Base-by-base conservation (phyloP, 2,113 vertebrate genomes). In the Ictidomys tridecemlineatus region DNA sequence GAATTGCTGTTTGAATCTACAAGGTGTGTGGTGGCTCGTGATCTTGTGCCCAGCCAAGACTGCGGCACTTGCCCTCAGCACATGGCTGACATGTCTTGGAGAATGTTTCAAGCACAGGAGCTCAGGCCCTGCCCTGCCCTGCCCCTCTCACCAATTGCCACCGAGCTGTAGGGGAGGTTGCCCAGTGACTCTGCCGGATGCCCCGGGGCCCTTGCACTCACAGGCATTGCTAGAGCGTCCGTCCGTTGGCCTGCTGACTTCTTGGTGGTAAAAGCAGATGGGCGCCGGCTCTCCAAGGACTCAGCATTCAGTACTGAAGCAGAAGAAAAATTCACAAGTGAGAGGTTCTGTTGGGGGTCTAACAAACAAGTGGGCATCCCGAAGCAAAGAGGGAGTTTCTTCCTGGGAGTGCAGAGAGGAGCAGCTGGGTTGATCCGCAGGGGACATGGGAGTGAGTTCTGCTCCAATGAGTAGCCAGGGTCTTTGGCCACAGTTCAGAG, bases 191-290 rank as follows among this genome's bases (percentile, higher is more conserved):
- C 17, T 14, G 28, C 76, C 0, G 5, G 72, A 5, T 30, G 24
- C 7, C 72, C 32, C 20, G 18, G 48, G 85, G 37, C 37, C 72
- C 63, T 34, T 63, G 70, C 56, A 8, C 37, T 20, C 1, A 7
- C 17, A 2, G 37, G 16, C 18, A 28, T 7, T 7, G 20, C 7
- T 65, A 26, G 32, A 8, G 16, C 58, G 1, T 12, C 2, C 58
- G 1, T 12, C 2, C 8, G 26, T 30, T 18, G 72, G 13, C 2
- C 0, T 42, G 48, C 72, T 65, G 0, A 6, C 39, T 28, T 13
- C 32, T 45, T 20, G 18, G 34, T 10, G 22, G 51, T 85, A 69
- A 42, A 72, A 12, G 14, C 42, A 94, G 34, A 9, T 13, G 10
- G n/a, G 73, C 4, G 24, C 39, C 63, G 0, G 5, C 51, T 12